Evolutionary conservation across 1,140 invertebrate genomes (phyloP).

Genomic region (Fopius arisanus): DNA sequence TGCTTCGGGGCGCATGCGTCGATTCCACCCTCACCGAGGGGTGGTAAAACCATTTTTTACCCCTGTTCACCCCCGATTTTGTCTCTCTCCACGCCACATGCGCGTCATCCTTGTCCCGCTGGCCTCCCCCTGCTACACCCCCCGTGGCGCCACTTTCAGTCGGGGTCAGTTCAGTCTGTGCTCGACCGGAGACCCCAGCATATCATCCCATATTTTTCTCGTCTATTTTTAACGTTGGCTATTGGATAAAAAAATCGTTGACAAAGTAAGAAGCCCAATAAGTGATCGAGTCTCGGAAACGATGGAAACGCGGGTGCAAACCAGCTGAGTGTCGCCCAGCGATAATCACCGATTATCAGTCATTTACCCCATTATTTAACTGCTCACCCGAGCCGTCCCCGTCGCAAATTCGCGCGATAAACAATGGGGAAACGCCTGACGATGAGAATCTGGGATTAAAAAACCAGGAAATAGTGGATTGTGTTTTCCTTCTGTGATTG

Average conservation of each 20-base stretch:
- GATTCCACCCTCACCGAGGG: background rate
- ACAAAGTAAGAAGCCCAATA: background rate
- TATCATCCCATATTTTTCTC: slow-evolving; percentile 2
- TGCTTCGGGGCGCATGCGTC: background rate
- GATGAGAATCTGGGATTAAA: background rate
- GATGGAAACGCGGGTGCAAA: background rate
- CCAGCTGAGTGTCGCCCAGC: background rate
- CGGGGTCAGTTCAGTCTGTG: slow-evolving; percentile 51
- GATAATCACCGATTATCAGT: background rate
- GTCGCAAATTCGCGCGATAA: background rate
- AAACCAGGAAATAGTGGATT: background rate
- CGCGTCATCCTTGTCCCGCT: background rate
- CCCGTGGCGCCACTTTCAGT: slow-evolving; percentile 47
- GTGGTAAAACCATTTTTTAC: background rate
- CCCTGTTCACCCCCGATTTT: background rate
- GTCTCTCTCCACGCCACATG: background rate
- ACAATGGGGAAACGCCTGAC: slow-evolving; percentile 1
- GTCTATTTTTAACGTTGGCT: background rate
- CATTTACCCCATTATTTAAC: too few species aligned
- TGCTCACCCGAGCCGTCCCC: background rate
- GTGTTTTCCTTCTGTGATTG: background rate
- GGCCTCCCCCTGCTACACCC: slow-evolving; percentile 17
- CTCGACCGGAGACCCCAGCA: slow-evolving; percentile 42
- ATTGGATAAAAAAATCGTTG: background rate
- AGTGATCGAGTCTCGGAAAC: background rate